Evolutionary conservation across 2,888 invertebrate species (phyloP).

Genomic region (Metellina segmentata): DNA sequence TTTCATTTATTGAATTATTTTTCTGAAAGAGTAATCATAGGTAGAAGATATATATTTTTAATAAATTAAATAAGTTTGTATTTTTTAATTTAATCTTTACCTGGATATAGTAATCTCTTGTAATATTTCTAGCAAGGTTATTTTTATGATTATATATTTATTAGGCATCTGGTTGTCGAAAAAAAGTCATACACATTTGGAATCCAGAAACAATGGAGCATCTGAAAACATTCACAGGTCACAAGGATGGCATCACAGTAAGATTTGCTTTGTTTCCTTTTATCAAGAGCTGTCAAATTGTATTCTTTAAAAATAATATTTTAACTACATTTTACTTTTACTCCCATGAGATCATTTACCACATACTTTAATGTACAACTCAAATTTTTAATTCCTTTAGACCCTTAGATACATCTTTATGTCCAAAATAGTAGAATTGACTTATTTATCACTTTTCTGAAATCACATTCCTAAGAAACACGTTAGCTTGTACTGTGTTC

Average conservation of each 20-base stretch:
- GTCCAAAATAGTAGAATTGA: background rate
- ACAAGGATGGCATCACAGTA: conserved; percentile 81
- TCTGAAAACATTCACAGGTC: conserved; percentile 87
- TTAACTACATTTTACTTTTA: background rate
- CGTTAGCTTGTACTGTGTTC: too few species aligned
- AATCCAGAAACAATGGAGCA: conserved; percentile 88
- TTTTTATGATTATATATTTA: too few species aligned
- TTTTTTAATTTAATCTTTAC: too few species aligned
- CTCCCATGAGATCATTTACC: too few species aligned
- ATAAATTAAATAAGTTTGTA: too few species aligned
- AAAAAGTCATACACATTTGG: conserved; percentile 90
- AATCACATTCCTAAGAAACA: too few species aligned
- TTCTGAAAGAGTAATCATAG: too few species aligned
- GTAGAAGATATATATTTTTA: too few species aligned
- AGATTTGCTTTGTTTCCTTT: conserved; percentile 75
- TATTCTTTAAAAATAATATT: background rate
- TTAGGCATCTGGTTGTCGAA: conserved; percentile 86
- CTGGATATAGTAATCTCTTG: too few species aligned
- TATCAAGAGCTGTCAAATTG: background rate
- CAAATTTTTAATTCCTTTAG: background rate
- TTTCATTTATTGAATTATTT: too few species aligned
- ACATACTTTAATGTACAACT: background rate
- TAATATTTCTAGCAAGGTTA: too few species aligned
- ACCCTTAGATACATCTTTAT: background rate
- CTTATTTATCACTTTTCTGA: background rate